Evolutionary conservation across 2,888 invertebrate genomes (phyloP).

Genomic region (Syrista parreyssii): DNA sequence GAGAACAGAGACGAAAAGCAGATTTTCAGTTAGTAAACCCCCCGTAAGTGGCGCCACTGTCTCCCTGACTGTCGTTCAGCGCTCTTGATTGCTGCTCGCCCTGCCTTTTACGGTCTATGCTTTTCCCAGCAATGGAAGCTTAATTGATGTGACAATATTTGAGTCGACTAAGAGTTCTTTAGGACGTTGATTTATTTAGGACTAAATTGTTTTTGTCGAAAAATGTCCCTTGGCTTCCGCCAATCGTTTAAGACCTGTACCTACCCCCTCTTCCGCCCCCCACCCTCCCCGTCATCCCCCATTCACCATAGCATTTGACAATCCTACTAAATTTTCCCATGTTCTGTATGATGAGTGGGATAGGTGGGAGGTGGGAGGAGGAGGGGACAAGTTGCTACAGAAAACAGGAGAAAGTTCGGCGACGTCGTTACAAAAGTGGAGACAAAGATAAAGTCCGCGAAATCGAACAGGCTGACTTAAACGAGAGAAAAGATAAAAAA

Average conservation of each 20-base stretch:
- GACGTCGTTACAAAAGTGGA: neutral
- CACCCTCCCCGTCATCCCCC: neutral
- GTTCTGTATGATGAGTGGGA: neutral
- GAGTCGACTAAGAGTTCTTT: conserved; percentile 50
- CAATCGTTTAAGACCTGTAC: neutral
- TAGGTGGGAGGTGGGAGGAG: neutral
- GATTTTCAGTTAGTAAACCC: conserved; percentile 34
- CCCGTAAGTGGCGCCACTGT: conserved; percentile 18
- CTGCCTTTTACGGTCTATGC: neutral
- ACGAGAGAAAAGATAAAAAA: neutral
- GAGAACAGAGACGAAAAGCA: conserved; percentile 48
- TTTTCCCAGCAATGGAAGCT: conserved; percentile 27
- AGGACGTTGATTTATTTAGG: conserved; percentile 51
- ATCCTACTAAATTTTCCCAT: neutral
- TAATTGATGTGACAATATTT: conserved; percentile 64
- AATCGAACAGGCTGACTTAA: neutral
- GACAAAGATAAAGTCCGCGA: neutral
- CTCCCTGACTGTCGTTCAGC: neutral
- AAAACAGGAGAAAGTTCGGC: neutral
- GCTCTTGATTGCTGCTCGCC: neutral
- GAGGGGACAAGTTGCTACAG: neutral
- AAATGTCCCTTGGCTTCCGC: neutral
- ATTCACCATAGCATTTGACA: neutral
- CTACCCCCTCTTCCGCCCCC: too few species aligned
- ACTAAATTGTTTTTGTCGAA: conserved; percentile 11